These are phyloP conservation scores for Ephialtes manifestator DNA, from an alignment of 2,888 invertebrate species.

Conservation along the genomic window DNA sequence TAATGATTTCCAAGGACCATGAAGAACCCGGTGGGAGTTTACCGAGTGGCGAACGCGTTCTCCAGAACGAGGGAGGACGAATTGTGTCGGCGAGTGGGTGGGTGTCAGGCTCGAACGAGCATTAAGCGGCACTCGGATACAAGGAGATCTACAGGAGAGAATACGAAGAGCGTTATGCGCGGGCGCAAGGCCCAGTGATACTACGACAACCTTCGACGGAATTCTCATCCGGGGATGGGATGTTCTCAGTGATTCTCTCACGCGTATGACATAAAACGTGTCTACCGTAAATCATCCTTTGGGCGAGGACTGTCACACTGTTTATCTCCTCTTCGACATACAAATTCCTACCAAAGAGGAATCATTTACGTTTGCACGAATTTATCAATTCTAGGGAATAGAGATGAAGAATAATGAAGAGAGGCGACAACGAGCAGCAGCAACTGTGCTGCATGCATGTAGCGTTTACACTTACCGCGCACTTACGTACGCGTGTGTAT, in stretches of 20 bases:
- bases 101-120: constrained; percentile 29
- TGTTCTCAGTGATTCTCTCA: neutral
- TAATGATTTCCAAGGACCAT: constrained; percentile 67
- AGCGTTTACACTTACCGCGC: neutral
- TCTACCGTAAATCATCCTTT: neutral
- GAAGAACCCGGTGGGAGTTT: constrained; percentile 45
- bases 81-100: constrained; percentile 31
- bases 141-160: constrained; percentile 5
- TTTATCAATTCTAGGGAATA: constrained; percentile 46
- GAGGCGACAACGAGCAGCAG: constrained; percentile 6
- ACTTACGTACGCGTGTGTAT: neutral
- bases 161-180: neutral
- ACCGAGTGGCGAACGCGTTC: neutral
- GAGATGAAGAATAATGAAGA: neutral
- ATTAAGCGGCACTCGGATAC: constrained; percentile 4
- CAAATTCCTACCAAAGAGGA: neutral
- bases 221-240: neutral
- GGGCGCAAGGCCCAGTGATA: constrained; percentile 6
- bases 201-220: constrained; percentile 19
- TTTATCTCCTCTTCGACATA: no score
- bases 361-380: constrained; percentile 50
- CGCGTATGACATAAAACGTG: neutral
- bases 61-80: constrained; percentile 33
- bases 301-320: neutral
- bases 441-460: neutral